Percentiles rank a stretch among this genome's conserved stretches.
phyloP scores from a whole-genome alignment of 2,888 invertebrate species.

The Endomychus coccineus region DNA sequence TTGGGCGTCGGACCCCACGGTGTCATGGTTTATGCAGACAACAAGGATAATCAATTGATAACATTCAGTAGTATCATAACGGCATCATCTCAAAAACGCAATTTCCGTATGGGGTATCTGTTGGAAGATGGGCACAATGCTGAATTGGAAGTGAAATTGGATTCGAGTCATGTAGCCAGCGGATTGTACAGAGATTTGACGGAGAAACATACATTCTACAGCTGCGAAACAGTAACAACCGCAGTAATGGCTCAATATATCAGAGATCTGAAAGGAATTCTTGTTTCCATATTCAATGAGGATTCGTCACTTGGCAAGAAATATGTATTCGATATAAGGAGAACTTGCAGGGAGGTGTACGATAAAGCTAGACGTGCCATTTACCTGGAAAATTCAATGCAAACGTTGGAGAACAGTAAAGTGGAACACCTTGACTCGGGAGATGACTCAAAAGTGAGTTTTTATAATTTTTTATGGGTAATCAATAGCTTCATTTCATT shows the following conservation, averaged over 20 bases:
- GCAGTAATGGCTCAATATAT: constrained; percentile 86
- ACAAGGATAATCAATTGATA: constrained; percentile 62
- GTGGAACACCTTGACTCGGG: constrained; percentile 34
- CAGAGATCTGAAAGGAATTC: constrained; percentile 81
- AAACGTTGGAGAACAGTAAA: constrained; percentile 14
- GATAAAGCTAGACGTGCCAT: constrained; percentile 76
- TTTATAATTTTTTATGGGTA: too few species aligned
- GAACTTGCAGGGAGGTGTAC: constrained; percentile 83
- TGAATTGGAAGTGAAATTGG: constrained; percentile 69
- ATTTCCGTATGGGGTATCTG: constrained; percentile 69
- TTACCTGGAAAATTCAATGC: constrained; percentile 40
- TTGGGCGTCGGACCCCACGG: constrained; percentile 82
- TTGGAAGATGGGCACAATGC: constrained; percentile 61
- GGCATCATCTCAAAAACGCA: constrained; percentile 66
- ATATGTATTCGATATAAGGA: constrained; percentile 84
- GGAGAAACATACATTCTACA: constrained; percentile 88
- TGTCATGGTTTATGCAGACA: constrained; percentile 60
- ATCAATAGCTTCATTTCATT: too few species aligned
- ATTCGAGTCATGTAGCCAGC: constrained; percentile 72
- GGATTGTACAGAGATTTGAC: constrained; percentile 80
- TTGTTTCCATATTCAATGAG: constrained; percentile 86
- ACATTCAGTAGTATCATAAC: constrained; percentile 76
- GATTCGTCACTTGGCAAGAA: constrained; percentile 79
- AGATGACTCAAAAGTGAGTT: constrained; percentile 38
- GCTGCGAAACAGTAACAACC: constrained; percentile 82